Conservation (phyloP, 2,888 invertebrate genomes). For the Athripsodes cinereus region DNA sequence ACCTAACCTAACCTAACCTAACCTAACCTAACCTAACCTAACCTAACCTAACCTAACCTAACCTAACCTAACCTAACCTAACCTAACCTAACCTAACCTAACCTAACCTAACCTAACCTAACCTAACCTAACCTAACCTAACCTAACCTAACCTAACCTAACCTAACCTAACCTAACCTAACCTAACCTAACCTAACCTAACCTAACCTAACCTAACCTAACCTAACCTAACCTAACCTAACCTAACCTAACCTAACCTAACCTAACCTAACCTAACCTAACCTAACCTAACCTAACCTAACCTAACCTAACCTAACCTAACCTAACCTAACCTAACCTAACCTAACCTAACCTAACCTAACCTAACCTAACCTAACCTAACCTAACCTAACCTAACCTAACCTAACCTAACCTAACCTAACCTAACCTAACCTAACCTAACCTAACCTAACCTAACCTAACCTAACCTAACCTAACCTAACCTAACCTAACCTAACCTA, state of each 20-base stretch:
- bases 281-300: conserved; percentile 2
- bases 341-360: conserved; percentile 2
- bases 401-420: conserved; percentile 2
- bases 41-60: conserved; percentile 2
- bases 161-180: conserved; percentile 2
- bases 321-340: conserved; percentile 2
- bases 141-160: conserved; percentile 2
- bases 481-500: conserved; percentile 2
- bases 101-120: conserved; percentile 2
- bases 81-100: conserved; percentile 2
- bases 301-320: conserved; percentile 2
- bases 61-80: conserved; percentile 2
- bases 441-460: conserved; percentile 2
- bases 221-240: conserved; percentile 2
- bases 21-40: conserved; percentile 2
- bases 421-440: conserved; percentile 2
- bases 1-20: conserved; percentile 2
- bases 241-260: conserved; percentile 2
- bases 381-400: conserved; percentile 2
- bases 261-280: conserved; percentile 2
- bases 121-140: conserved; percentile 2
- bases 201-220: conserved; percentile 2
- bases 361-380: conserved; percentile 2
- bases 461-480: conserved; percentile 2
- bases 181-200: conserved; percentile 2